Conservation (phyloP, 30 jellyfish, hydroid and myxozoan species). For the Phacellophora camtschatica region DNA sequence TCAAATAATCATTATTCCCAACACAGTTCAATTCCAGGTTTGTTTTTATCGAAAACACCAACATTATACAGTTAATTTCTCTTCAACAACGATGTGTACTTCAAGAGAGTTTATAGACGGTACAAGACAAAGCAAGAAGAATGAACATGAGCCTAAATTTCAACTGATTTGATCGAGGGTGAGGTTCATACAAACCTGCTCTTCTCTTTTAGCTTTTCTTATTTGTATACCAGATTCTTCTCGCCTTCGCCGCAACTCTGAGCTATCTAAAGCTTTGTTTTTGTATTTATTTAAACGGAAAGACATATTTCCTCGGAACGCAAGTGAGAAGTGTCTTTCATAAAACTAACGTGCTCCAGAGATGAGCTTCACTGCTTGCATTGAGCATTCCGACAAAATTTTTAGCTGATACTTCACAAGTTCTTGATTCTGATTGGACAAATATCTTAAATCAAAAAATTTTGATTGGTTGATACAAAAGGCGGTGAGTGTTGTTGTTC, state of each 20-base stretch:
- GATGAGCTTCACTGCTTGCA: conserved; percentile 53
- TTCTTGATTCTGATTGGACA: conserved; percentile 41
- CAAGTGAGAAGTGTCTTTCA: neutral
- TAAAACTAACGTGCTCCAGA: conserved; percentile 11
- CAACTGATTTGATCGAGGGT: too few relatives aligned
- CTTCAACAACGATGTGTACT: too few relatives aligned
- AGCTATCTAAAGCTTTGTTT: conserved; percentile 83
- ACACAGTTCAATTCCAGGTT: too few relatives aligned
- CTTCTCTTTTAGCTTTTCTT: conserved; percentile 93
- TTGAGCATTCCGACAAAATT: conserved; percentile 37
- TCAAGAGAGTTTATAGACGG: too few relatives aligned
- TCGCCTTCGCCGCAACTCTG: conserved; percentile 88
- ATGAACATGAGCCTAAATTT: too few relatives aligned
- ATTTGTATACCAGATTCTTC: conserved; percentile 92
- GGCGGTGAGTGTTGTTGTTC: too few relatives aligned
- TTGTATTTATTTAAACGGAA: conserved; percentile 74
- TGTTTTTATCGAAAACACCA: too few relatives aligned
- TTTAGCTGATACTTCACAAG: conserved; percentile 20
- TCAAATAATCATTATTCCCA: too few relatives aligned
- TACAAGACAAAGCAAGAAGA: too few relatives aligned
- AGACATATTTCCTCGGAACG: conserved; percentile 44
- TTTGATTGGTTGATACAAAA: conserved; percentile 11
- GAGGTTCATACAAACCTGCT: conserved; percentile 75
- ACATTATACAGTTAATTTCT: too few relatives aligned
- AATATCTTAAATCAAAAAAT: neutral